phyloP scores from a whole-genome alignment of 1,140 invertebrate species.

The Drosophila sp. region DNA sequence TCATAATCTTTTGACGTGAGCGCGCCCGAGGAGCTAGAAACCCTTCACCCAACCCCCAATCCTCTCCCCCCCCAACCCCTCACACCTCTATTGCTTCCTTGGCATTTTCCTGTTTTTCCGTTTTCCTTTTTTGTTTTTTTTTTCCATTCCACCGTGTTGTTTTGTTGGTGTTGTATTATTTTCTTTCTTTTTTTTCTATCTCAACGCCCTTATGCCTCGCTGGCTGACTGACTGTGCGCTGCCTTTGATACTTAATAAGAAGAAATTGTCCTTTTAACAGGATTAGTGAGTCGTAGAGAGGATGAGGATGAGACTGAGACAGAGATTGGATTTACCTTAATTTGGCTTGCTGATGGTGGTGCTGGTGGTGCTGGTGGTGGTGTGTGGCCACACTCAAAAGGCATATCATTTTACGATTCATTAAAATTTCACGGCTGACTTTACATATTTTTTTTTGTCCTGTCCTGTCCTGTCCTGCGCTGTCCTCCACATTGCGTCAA shows the following conservation, averaged over 20 bases:
- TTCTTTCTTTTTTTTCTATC: constrained; percentile 42
- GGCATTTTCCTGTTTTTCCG: constrained; percentile 8
- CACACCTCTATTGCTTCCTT: constrained; percentile 14
- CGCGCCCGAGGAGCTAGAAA: constrained; percentile 10
- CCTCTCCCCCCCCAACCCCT: constrained; percentile 5
- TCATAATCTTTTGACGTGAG: constrained; percentile 82
- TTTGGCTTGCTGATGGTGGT: constrained; percentile 48
- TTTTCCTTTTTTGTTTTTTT: constrained; percentile 35
- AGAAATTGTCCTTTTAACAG: constrained; percentile 57
- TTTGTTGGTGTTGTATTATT: not conserved
- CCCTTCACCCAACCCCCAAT: not conserved
- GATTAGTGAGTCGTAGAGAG: constrained; percentile 34
- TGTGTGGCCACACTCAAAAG: constrained; percentile 52
- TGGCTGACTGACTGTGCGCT: not conserved
- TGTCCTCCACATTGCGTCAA: constrained; percentile 37
- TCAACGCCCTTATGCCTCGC: constrained; percentile 40
- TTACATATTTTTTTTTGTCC: constrained; percentile 27
- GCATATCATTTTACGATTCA: constrained; percentile 80
- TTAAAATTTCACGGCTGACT: constrained; percentile 80
- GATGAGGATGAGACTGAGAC: constrained; percentile 37
- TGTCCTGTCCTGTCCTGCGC: constrained; percentile 12
- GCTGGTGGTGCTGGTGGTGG: not conserved
- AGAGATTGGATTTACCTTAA: constrained; percentile 52
- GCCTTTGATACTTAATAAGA: constrained; percentile 79
- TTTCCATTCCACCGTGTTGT: constrained; percentile 1